Conservation (phyloP, 1,140 invertebrate species). For the Bombus superbus region DNA sequence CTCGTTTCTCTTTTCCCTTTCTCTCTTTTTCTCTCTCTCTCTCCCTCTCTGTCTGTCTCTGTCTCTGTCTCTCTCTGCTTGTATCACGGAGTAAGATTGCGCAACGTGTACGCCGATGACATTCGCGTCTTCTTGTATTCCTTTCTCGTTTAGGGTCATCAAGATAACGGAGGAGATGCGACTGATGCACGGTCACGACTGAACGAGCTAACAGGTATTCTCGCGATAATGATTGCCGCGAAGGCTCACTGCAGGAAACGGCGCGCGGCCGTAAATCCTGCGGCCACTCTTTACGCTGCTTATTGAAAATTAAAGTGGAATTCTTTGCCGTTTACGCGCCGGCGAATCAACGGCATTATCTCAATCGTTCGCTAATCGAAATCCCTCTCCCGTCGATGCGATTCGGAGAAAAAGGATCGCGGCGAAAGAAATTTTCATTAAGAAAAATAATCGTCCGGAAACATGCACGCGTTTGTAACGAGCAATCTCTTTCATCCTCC, state of each 20-base stretch:
- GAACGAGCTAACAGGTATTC: slow-evolving; percentile 57
- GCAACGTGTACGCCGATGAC: slow-evolving; percentile 59
- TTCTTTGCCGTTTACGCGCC: slow-evolving; percentile 30
- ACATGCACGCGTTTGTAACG: background rate
- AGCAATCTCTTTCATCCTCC: background rate
- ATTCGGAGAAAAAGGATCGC: background rate
- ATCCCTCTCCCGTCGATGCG: background rate
- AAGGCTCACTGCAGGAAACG: slow-evolving; percentile 18
- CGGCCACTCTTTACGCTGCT: slow-evolving; percentile 18
- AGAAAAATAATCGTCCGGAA: background rate
- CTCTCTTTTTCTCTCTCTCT: background rate
- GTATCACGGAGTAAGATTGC: slow-evolving; percentile 58
- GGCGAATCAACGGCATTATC: slow-evolving; percentile 19
- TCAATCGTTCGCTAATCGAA: slow-evolving; percentile 18
- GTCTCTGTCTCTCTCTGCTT: no score
- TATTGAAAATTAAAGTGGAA: slow-evolving; percentile 58
- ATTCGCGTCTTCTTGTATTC: slow-evolving; percentile 60
- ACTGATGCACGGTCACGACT: slow-evolving; percentile 64
- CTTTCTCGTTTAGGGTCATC: slow-evolving; percentile 73
- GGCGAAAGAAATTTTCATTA: background rate
- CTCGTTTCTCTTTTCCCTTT: background rate
- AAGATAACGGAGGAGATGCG: slow-evolving; percentile 68
- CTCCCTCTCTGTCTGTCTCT: background rate
- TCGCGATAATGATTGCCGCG: slow-evolving; percentile 60
- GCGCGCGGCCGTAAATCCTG: slow-evolving; percentile 45